Base-by-base conservation (phyloP, 2,113 vertebrate species). In the Sprattus sprattus region DNA sequence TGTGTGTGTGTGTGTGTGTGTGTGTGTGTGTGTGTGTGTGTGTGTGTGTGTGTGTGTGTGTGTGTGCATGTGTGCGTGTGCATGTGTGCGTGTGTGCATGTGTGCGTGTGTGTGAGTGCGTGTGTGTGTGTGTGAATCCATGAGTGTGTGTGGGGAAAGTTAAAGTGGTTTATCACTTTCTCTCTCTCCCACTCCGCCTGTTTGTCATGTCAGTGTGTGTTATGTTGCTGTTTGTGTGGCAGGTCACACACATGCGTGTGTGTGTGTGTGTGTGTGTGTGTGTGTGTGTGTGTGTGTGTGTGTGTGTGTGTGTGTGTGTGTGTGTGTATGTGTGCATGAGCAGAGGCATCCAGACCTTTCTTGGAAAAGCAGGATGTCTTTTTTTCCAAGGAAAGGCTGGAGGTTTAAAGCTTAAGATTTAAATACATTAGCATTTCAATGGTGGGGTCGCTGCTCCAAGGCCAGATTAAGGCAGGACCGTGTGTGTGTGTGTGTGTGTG, bases 401-500 rank as follows among this genome's bases (percentile, higher is more conserved):
- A 44, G 47, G 82, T 86, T 90, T 82, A 83, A 86, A 75, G 84
- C 81, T 71, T 71, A 75, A 83, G 80, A 88, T 90, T 89, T 89
- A 90, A 89, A 87, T 90, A 85, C 67, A 86, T 88, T 88, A 89
- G 87, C 86, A 89, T 90, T 88, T 89, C 85, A 86, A 85, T 87
- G 75, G 82, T 32, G 13, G 52, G 82, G 82, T 85, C 45, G 78
- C 32, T 80, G 71, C 22, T 60, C 25, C 81, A 85, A 71, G 64
- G 64, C 64, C 64, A 71, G 64, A 32, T 71, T 71, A 71, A 71
- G 25, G 64, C 64, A 71, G 64, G 64, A 71, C 25, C 10, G 32
- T 44, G 83, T 75, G 83, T 32, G 83, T 22, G 32, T 20, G 57
- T 81, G 32, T 57, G 47, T 54, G 52, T 22, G 50, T 83, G 82